These are phyloP conservation scores for Pogoniulus pusillus DNA, from an alignment of 2,797 vertebrate genomes.

Conservation along the genomic window DNA sequence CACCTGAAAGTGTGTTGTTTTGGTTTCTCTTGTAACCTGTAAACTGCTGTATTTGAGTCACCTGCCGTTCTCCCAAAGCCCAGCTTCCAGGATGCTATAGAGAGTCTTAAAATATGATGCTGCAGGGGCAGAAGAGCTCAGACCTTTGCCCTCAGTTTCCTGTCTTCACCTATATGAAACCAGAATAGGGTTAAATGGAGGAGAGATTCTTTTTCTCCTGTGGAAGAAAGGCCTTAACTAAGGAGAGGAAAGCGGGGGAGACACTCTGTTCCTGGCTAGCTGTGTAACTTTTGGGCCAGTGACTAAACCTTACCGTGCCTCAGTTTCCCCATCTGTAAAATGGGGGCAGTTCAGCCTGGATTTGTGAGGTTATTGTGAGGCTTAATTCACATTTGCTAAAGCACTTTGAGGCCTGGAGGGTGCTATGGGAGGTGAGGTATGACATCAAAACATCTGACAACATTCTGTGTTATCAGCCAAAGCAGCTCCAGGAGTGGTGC, in stretches of 20 bases:
- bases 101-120: constrained; percentile 2
- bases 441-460: rapidly evolving
- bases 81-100: constrained; percentile 6
- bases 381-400: not conserved
- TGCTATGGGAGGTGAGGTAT: not conserved
- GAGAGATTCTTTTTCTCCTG: not conserved
- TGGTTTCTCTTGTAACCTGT: constrained; percentile 64
- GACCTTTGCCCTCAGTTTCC: not conserved
- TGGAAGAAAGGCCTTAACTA: not conserved
- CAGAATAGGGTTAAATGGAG: not conserved
- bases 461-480: rapidly evolving
- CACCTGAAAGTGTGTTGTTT: constrained; percentile 39
- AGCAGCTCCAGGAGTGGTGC: not conserved
- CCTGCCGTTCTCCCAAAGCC: constrained; percentile 38
- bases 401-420: not conserved
- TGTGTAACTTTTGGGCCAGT: constrained; percentile 7
- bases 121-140: not conserved
- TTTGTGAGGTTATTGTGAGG: not conserved
- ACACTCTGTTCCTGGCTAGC: not conserved
- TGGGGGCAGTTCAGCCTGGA: not conserved
- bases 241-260: not conserved
- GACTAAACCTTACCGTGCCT: not conserved
- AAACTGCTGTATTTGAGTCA: constrained; percentile 78
- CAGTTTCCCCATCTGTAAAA: constrained; percentile 47
- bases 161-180: constrained; percentile 22